Base-by-base conservation (phyloP, 2,797 vertebrate species). In the Gambelia wislizenii region DNA sequence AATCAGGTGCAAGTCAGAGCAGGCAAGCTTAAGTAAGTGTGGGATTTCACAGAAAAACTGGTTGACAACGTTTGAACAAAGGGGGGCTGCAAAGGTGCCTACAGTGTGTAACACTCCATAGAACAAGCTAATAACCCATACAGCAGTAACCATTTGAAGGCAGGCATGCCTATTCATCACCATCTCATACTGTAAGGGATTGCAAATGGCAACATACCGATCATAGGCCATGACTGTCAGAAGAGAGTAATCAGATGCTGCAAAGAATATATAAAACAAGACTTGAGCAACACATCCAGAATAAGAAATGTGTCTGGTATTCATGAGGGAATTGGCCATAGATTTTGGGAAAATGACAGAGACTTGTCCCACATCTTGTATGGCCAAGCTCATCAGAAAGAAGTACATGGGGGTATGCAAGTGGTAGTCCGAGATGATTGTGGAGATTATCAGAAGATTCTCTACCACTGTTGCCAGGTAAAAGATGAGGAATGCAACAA, bases 191-290 rank as follows among this genome's bases (percentile, higher is more conserved):
- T 87, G 78, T 12, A 87, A 47, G 25, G 86, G 78, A 59, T 59
- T 81, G 49, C 86, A 87, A 70, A 87, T 81, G 27, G 86, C 77
- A 80, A 87, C 16, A 44, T 72, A 87, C 16, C 77, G 64, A 59
- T 87, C 86, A 59, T 87, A 74, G 42, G 86, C 86, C 86, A 87
- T 87, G 20, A 82, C 27, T n/a, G 30, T 81, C 12, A 87, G 52
- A 42, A 87, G 86, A 9, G 7, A 74, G 36, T 72, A 44, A 59
- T 82, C 78, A 44, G 78, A 81, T 22, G 33, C 10, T 2, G 25
- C 1, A 59, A 87, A 82, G 27, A 59, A 72, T 3, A 59, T 0
- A 33, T 49, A 59, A 2, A 82, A 16, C 12, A 74, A 22, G 6
- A 87, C 67, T 82, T 87, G 86, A 36, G 64, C 27, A 0, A 87